Conservation (phyloP, 2,888 invertebrate species). For the Lycaena phlaeas region DNA sequence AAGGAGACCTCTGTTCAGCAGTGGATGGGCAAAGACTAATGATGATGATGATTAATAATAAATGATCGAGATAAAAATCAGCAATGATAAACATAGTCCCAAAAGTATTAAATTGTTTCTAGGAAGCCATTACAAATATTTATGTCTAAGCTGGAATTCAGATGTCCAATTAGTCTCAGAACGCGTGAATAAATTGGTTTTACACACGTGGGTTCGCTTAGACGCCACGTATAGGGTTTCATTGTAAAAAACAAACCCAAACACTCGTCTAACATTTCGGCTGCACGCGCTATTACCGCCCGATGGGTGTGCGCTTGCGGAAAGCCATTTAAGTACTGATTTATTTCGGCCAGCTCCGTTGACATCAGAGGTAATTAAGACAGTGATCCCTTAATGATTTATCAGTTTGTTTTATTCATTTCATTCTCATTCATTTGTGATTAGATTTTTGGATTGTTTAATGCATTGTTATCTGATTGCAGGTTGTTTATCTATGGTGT, state of each 20-base stretch:
- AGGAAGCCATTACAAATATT: background rate
- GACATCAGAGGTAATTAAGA: constrained; percentile 63
- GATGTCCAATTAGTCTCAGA: constrained; percentile 28
- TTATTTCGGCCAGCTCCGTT: constrained; percentile 52
- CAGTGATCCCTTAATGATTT: too few relatives aligned
- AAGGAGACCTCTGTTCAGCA: too few relatives aligned
- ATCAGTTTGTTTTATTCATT: too few relatives aligned
- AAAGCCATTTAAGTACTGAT: constrained; percentile 66
- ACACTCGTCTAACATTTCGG: constrained; percentile 59
- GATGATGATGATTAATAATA: too few relatives aligned
- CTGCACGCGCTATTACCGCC: constrained; percentile 70
- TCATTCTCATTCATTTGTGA: too few relatives aligned
- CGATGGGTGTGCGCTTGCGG: constrained; percentile 64
- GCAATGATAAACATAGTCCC: too few relatives aligned
- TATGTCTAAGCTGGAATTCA: constrained; percentile 5
- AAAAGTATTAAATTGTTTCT: too few relatives aligned
- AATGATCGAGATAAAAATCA: too few relatives aligned
- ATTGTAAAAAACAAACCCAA: constrained; percentile 51
- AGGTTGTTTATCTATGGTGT: too few relatives aligned
- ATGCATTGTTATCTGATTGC: too few relatives aligned
- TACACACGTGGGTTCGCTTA: constrained; percentile 45
- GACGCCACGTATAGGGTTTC: constrained; percentile 45
- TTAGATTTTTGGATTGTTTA: too few relatives aligned
- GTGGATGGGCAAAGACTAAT: too few relatives aligned
- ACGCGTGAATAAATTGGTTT: constrained; percentile 25